Evolutionary conservation across 1,140 invertebrate species (phyloP).

Genomic region (Trinorchestia longiramus): DNA sequence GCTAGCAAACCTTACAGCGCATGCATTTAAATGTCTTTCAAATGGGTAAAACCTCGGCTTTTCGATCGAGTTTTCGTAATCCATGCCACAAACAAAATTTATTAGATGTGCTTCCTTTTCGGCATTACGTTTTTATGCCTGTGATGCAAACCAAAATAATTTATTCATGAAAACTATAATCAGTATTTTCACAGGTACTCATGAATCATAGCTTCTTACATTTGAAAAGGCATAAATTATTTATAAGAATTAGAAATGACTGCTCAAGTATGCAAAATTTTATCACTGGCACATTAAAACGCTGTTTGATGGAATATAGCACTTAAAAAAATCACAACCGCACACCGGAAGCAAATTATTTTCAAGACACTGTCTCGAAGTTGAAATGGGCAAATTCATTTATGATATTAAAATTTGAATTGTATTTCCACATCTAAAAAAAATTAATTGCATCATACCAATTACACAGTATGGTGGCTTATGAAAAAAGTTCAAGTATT

Average conservation of each 20-base stretch:
- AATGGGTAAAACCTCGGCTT: slow-evolving; percentile 16
- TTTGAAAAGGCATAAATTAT: neutral
- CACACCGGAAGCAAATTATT: no score
- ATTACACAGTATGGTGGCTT: no score
- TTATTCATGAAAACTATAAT: neutral
- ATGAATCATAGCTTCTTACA: neutral
- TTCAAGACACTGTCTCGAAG: no score
- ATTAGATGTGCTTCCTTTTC: slow-evolving; percentile 15
- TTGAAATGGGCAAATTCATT: no score
- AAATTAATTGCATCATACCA: no score
- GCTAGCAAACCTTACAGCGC: slow-evolving; percentile 16
- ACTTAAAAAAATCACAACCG: neutral
- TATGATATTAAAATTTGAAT: no score
- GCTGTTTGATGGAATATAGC: neutral
- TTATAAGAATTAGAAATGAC: neutral
- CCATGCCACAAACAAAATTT: neutral
- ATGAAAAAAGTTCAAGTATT: no score
- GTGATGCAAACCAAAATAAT: neutral
- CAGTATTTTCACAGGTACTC: neutral
- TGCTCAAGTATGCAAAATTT: neutral
- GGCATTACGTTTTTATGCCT: neutral
- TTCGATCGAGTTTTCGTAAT: slow-evolving; percentile 2
- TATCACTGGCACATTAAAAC: neutral
- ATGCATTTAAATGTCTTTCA: slow-evolving; percentile 49
- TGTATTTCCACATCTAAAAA: no score